These are phyloP conservation scores for Sebastes vulpes DNA, from an alignment of 2,797 vertebrate genomes.

Conservation along the genomic window DNA sequence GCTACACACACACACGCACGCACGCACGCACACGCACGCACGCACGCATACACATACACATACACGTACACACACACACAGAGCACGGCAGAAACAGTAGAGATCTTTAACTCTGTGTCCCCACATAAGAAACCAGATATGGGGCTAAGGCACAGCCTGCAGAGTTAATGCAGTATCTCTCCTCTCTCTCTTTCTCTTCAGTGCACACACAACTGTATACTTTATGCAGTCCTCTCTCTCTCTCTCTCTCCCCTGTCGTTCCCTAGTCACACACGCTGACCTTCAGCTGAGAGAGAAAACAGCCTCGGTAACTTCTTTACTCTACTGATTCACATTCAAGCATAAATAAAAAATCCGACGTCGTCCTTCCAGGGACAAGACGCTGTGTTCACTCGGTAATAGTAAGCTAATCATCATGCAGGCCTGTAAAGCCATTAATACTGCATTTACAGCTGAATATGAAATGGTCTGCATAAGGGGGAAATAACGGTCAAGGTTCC, in stretches of 20 bases:
- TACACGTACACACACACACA: neutral
- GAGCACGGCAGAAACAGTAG: neutral
- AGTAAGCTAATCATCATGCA: constrained; percentile 16
- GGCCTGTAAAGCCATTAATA: constrained; percentile 20
- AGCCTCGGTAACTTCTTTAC: constrained; percentile 47
- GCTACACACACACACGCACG: too few relatives aligned
- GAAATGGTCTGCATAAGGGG: neutral
- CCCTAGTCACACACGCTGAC: constrained; percentile 61
- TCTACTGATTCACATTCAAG: constrained; percentile 47
- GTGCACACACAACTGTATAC: constrained; percentile 37
- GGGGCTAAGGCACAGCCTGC: constrained; percentile 24
- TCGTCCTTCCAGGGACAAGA: constrained; percentile 21
- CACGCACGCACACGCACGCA: neutral
- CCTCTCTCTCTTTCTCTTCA: constrained; percentile 14
- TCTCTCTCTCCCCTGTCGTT: constrained; percentile 28
- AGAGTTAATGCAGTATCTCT: constrained; percentile 36
- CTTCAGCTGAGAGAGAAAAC: constrained; percentile 71
- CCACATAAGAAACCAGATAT: constrained; percentile 61
- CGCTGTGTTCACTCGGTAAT: neutral
- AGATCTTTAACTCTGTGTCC: constrained; percentile 35
- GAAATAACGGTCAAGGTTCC: neutral
- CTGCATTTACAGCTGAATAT: neutral
- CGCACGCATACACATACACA: neutral
- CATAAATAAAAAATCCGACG: constrained; percentile 40
- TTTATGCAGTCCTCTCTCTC: constrained; percentile 47